Conservation (phyloP, 2,113 vertebrate species). For the Maccullochella peelii region DNA sequence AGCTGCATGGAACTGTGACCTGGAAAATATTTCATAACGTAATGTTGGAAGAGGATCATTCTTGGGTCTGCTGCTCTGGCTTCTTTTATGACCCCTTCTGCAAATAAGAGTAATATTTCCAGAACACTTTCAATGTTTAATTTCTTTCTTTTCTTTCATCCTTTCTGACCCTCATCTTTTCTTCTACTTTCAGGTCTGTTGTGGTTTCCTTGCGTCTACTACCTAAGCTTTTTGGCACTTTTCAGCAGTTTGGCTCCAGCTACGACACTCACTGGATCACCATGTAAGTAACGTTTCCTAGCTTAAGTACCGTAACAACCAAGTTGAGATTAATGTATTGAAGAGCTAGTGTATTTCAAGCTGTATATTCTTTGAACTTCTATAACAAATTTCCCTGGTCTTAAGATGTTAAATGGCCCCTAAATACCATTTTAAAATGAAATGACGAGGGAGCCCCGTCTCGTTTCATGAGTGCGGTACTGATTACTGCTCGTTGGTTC, state of each 20-base stretch:
- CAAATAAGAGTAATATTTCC: background rate
- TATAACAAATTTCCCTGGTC: background rate
- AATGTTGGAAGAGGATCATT: background rate
- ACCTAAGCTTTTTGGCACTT: slow-evolving; percentile 97
- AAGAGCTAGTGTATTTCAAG: background rate
- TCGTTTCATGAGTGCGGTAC: background rate
- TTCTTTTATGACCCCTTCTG: background rate
- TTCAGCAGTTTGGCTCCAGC: slow-evolving; percentile 98
- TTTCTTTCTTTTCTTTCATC: fast-evolving
- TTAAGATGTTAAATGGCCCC: background rate
- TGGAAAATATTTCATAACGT: background rate
- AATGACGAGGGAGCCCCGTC: background rate
- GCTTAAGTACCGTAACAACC: background rate
- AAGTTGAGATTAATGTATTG: background rate
- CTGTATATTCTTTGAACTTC: background rate
- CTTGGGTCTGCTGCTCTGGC: no score
- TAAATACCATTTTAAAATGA: background rate
- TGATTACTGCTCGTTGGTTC: background rate
- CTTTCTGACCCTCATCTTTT: background rate
- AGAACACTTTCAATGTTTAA: background rate
- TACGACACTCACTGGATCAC: slow-evolving; percentile 99
- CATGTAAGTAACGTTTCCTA: slow-evolving; percentile 87
- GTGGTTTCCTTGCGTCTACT: slow-evolving; percentile 97
- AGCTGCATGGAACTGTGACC: background rate
- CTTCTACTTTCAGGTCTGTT: slow-evolving; percentile 87